A percentile compares a stretch with the other conserved stretches of the same genome.
Evolutionary conservation across 2,888 invertebrate genomes (phyloP).

Genomic region (Monopis laevigella): DNA sequence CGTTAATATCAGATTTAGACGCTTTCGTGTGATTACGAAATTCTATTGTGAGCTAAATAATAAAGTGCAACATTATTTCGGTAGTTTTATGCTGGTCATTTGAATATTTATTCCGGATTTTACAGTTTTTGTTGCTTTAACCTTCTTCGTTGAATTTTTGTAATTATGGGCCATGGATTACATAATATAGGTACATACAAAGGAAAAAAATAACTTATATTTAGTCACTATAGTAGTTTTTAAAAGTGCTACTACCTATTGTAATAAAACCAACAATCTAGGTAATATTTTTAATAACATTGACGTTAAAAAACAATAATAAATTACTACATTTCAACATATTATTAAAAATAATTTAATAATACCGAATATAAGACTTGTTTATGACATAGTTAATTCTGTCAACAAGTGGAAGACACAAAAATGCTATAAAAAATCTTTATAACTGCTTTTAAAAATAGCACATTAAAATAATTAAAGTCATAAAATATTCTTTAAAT

Average conservation of each 20-base stretch:
- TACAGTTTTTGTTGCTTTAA: neutral
- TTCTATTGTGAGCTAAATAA: slow-evolving; percentile 47
- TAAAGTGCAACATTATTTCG: slow-evolving; percentile 38
- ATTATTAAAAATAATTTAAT: neutral
- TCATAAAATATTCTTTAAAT: slow-evolving; percentile 56
- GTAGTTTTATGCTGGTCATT: neutral
- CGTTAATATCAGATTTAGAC: slow-evolving; percentile 64
- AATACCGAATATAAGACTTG: neutral
- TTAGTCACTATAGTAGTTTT: no score
- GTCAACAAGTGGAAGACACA: slow-evolving; percentile 51
- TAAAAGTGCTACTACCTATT: no score
- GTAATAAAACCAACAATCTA: no score
- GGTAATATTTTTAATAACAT: no score
- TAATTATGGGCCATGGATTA: no score
- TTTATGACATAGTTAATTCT: slow-evolving; percentile 37
- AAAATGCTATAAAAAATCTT: slow-evolving; percentile 56
- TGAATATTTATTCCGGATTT: neutral
- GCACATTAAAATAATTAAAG: slow-evolving; percentile 59
- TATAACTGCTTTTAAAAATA: slow-evolving; percentile 51
- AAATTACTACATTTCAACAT: no score
- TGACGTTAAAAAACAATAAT: no score
- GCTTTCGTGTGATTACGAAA: slow-evolving; percentile 53
- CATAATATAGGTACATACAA: no score
- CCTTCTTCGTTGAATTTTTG: no score
- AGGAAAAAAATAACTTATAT: no score